Conservation (phyloP, 1,140 invertebrate species). For the Yoshiicerus persimilis region DNA sequence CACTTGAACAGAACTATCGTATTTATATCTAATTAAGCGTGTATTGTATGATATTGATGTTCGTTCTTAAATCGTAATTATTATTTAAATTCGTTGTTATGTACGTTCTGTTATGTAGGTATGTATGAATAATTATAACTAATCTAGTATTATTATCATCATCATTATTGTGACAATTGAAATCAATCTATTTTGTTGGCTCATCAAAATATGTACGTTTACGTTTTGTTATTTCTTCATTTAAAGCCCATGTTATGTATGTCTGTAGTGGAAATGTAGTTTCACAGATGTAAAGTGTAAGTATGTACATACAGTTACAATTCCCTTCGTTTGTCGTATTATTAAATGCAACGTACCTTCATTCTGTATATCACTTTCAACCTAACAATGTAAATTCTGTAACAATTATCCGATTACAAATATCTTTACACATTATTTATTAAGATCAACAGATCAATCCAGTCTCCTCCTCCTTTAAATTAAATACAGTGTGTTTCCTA, state of each 20-base stretch:
- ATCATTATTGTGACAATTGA: neutral
- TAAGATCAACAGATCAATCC: no score
- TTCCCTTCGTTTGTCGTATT: neutral
- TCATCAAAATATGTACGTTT: neutral
- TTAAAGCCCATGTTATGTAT: neutral
- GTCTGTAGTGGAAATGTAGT: neutral
- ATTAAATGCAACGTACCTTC: neutral
- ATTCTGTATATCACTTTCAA: neutral
- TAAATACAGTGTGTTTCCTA: no score
- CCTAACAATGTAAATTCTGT: neutral
- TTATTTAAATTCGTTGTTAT: neutral
- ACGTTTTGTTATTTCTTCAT: neutral
- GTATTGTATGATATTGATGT: neutral
- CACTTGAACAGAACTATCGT: neutral
- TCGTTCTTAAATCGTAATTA: neutral
- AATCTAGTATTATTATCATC: neutral
- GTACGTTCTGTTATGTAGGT: neutral
- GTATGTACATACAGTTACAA: neutral
- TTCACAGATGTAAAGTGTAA: neutral
- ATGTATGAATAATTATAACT: neutral
- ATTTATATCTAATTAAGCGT: neutral
- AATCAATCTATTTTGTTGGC: neutral
- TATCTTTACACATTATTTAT: no score
- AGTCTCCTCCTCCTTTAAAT: no score
- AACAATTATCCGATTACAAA: no score